Base-by-base conservation (phyloP, 2,797 vertebrate genomes). In the Lacerta viridis region DNA sequence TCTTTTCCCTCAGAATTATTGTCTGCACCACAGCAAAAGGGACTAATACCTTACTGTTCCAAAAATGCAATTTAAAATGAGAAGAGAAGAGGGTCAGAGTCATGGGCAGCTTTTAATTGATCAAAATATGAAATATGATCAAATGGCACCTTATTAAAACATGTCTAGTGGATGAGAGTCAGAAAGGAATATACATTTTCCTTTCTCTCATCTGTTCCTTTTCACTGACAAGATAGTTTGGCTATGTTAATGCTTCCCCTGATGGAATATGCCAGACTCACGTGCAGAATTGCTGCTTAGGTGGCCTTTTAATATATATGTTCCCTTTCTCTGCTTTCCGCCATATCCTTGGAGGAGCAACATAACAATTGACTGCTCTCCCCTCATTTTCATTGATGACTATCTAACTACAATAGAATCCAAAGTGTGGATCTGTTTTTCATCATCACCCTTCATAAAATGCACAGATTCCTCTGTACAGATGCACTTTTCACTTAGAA, bases 61-160 rank as follows among this genome's bases (percentile, higher is more conserved):
- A n/a, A 87, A 43, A 91, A 90, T 25, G 10, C 36, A 36, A 29
- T 83, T 89, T 86, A 74, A 90, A 88, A 84, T 74, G 41, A 0
- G 0, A 68, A 27, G 41, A 0, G 0, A 68, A 27, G 7, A 18
- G 5, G 72, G 46, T 41, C 46, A 80, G 83, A 87, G 64, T 79
- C 0, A 71, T 85, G 88, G 3, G 18, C 29, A 46, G 23, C 5
- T 5, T 90, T 86, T 46, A 0, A 23, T 87, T 80, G 76, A 64
- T 66, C 87, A 20, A 80, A 64, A 75, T 81, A 18, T 81, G 33
- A 84, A 74, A 80, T 89, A 84, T 9, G 6, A 3, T 72, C 69
- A 83, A 87, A 84, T 23, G 17, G 2, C 71, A 83, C 55, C 66
- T 93, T 33, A 64, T 76, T 76, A 76, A 76, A 76, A 75, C 33